Percentiles rank a stretch among this genome's conserved stretches.
phyloP scores from a whole-genome alignment of 1,140 invertebrate species.

The Drosophila nigromelanica region DNA sequence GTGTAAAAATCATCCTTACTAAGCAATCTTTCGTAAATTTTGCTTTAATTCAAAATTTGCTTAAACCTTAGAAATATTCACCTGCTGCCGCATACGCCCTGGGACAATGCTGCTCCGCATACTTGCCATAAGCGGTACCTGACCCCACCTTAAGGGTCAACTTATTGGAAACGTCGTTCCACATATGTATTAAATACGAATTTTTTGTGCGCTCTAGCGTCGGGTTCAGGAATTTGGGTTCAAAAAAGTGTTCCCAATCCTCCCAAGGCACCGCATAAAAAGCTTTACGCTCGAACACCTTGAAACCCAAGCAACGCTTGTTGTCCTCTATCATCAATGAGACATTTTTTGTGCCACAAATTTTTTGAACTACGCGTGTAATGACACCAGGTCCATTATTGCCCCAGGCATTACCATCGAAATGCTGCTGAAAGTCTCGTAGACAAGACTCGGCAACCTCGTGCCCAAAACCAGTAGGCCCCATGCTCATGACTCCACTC shows the following conservation, averaged over 20 bases:
- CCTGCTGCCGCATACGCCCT: conserved; percentile 85
- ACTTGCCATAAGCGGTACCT: conserved; percentile 85
- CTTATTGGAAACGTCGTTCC: conserved; percentile 87
- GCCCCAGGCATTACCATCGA: conserved; percentile 87
- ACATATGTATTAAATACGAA: conserved; percentile 87
- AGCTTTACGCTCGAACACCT: conserved; percentile 85
- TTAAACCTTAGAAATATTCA: conserved; percentile 48
- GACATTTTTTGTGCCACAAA: conserved; percentile 86
- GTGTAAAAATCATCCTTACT: no score
- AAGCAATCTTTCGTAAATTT: no score
- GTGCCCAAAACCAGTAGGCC: conserved; percentile 85
- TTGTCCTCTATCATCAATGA: conserved; percentile 85
- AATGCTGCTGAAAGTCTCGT: conserved; percentile 86
- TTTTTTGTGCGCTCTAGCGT: conserved; percentile 85
- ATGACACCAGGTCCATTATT: conserved; percentile 90
- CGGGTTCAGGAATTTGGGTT: conserved; percentile 82
- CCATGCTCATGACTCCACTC: conserved; percentile 88
- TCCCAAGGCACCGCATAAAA: conserved; percentile 88
- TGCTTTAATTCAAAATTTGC: no score
- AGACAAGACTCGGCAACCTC: conserved; percentile 86
- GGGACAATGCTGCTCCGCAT: conserved; percentile 87
- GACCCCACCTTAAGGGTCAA: conserved; percentile 84
- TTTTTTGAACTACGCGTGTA: conserved; percentile 86
- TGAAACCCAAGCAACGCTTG: conserved; percentile 86
- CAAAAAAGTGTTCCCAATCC: conserved; percentile 87